A percentile compares a stretch with the other conserved stretches of the same genome.
Evolutionary conservation across 1,140 invertebrate genomes (phyloP).

Genomic region (Drosophila burlai): DNA sequence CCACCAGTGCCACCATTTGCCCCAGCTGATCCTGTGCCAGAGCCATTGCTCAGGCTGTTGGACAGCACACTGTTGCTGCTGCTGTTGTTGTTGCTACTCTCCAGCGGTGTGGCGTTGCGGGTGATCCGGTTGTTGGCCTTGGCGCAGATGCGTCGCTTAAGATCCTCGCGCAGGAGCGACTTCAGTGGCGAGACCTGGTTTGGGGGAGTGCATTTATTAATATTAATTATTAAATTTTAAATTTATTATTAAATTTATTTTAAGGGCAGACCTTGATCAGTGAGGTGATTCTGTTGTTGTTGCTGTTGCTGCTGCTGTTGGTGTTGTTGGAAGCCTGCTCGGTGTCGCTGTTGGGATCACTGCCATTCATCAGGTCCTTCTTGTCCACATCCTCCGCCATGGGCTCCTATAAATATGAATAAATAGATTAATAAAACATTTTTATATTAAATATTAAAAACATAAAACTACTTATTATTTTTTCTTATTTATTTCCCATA

Average conservation of each 20-base stretch:
- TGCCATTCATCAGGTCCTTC: constrained; percentile 59
- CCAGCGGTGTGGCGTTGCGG: constrained; percentile 75
- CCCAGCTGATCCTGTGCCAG: constrained; percentile 22
- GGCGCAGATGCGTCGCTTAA: constrained; percentile 90
- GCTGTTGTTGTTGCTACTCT: constrained; percentile 66
- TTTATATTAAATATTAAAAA: background rate
- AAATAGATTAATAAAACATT: background rate
- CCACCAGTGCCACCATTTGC: constrained; percentile 41
- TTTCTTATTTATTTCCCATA: background rate
- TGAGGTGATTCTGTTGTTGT: constrained; percentile 82
- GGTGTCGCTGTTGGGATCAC: constrained; percentile 70
- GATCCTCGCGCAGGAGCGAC: constrained; percentile 92
- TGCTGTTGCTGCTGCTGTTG: constrained; percentile 50
- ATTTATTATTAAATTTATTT: too few relatives aligned
- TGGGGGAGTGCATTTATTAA: too few relatives aligned
- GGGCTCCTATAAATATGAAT: constrained; percentile 40
- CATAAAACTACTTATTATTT: background rate
- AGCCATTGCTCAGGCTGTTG: constrained; percentile 56
- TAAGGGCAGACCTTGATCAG: constrained; percentile 76
- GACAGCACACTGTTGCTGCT: constrained; percentile 68
- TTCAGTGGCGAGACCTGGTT: constrained; percentile 92
- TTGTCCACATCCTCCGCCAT: constrained; percentile 54
- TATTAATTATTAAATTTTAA: background rate
- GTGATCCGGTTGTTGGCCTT: constrained; percentile 86
- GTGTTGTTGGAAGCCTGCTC: constrained; percentile 75